Percentiles rank a stretch among this genome's conserved stretches.
These are phyloP conservation scores for Morpho helenor DNA, from an alignment of 2,888 invertebrate genomes.

Conservation along the genomic window DNA sequence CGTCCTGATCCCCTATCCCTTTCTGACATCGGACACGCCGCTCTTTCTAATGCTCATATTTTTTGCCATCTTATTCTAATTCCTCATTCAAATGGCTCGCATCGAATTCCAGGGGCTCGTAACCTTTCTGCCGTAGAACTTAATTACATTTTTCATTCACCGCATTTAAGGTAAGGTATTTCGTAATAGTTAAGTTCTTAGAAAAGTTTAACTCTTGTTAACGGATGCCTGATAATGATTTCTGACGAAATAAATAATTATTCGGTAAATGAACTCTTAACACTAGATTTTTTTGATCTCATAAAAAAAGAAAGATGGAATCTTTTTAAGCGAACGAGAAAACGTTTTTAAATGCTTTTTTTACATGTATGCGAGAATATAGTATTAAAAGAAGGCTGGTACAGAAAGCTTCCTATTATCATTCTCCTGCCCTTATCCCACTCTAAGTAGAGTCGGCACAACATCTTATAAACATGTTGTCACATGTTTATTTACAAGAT, in stretches of 20 bases:
- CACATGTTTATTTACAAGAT: no score
- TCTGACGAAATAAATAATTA: conserved; percentile 14
- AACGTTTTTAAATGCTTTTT: no score
- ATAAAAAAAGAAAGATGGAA: no score
- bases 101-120: conserved; percentile 66
- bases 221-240: conserved; percentile 14
- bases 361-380: no score
- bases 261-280: no score
- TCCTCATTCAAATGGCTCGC: conserved; percentile 69
- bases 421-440: no score
- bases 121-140: conserved; percentile 50
- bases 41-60: conserved; percentile 76
- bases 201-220: conserved; percentile 7
- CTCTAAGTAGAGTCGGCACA: no score
- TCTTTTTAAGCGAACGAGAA: no score
- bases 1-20: conserved; percentile 46
- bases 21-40: conserved; percentile 46
- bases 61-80: conserved; percentile 77
- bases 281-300: no score
- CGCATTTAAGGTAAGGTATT: conserved; percentile 27
- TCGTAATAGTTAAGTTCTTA: conserved; percentile 20
- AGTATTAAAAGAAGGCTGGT: no score
- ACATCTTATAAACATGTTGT: no score
- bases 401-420: no score
- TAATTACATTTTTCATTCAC: conserved; percentile 36